Evolutionary conservation across 1,140 invertebrate genomes (phyloP).

Genomic region (Drosophila eugracilis): DNA sequence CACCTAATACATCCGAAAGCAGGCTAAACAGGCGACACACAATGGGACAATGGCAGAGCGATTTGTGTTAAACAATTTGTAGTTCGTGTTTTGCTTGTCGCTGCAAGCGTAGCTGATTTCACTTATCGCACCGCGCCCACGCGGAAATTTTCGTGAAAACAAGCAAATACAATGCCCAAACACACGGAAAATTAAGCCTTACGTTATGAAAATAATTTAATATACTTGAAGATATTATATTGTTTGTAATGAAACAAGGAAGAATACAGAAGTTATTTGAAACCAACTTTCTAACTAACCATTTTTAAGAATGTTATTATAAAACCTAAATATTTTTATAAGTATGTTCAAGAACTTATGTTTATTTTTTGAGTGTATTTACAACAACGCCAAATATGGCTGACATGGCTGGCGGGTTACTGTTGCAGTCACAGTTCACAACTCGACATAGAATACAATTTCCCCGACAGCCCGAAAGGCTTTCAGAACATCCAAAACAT

Average conservation of each 20-base stretch:
- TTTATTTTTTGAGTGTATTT: neutral
- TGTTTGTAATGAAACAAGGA: too few relatives aligned
- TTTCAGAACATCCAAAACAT: slow-evolving; percentile 24
- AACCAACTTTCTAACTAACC: too few relatives aligned
- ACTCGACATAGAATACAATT: slow-evolving; percentile 41
- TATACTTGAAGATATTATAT: too few relatives aligned
- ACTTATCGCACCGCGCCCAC: slow-evolving; percentile 67
- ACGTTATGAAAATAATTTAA: neutral
- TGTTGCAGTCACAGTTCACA: slow-evolving; percentile 30
- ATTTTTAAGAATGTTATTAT: too few relatives aligned
- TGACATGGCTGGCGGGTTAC: slow-evolving; percentile 10
- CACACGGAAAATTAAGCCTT: neutral
- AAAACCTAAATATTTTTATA: too few relatives aligned
- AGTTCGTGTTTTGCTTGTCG: slow-evolving; percentile 73
- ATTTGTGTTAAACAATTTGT: slow-evolving; percentile 81
- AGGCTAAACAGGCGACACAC: slow-evolving; percentile 26
- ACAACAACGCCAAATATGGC: neutral
- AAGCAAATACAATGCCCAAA: slow-evolving; percentile 15
- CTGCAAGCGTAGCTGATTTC: slow-evolving; percentile 65
- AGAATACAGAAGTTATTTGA: too few relatives aligned
- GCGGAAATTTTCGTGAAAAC: slow-evolving; percentile 64
- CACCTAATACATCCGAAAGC: slow-evolving; percentile 17
- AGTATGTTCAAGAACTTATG: neutral
- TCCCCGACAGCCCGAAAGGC: slow-evolving; percentile 3
- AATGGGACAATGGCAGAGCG: slow-evolving; percentile 41